phyloP scores from a whole-genome alignment of 2,797 vertebrate species.

The Pteronotus mesoamericanus region DNA sequence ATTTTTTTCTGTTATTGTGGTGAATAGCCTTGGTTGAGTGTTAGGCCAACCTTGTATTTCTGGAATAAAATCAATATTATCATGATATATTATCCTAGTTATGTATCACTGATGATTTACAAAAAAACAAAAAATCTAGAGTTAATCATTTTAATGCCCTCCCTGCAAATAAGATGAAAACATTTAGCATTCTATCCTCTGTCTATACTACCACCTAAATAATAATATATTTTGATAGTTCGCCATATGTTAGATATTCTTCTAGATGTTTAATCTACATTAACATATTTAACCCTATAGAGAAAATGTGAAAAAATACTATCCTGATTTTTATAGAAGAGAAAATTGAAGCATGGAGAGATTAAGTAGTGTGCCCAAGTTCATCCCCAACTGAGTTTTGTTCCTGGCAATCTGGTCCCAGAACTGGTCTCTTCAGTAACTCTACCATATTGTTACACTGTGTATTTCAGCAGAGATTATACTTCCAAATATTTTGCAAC shows the following conservation, averaged over 20 bases:
- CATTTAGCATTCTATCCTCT: not conserved
- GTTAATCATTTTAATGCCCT: not conserved
- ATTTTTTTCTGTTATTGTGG: not conserved
- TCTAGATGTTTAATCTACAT: not conserved
- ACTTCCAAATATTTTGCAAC: not conserved
- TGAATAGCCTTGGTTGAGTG: not conserved
- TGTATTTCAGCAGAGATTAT: not conserved
- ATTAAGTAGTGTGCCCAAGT: not conserved
- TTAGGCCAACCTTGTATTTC: not conserved
- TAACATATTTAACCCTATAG: not conserved
- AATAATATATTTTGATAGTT: not conserved
- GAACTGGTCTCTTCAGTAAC: not conserved
- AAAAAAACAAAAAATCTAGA: not conserved
- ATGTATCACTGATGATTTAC: not conserved
- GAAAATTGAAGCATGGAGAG: not conserved
- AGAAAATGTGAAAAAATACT: not conserved
- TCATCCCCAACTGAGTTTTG: not conserved
- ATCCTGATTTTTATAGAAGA: not conserved
- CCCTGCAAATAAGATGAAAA: not conserved
- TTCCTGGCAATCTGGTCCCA: not conserved
- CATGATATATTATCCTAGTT: not conserved
- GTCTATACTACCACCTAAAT: not conserved
- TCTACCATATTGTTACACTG: too few relatives aligned
- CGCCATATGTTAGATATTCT: not conserved
- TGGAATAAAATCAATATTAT: not conserved